Conservation (phyloP, 1,140 invertebrate species). For the Drosophila truncata region DNA sequence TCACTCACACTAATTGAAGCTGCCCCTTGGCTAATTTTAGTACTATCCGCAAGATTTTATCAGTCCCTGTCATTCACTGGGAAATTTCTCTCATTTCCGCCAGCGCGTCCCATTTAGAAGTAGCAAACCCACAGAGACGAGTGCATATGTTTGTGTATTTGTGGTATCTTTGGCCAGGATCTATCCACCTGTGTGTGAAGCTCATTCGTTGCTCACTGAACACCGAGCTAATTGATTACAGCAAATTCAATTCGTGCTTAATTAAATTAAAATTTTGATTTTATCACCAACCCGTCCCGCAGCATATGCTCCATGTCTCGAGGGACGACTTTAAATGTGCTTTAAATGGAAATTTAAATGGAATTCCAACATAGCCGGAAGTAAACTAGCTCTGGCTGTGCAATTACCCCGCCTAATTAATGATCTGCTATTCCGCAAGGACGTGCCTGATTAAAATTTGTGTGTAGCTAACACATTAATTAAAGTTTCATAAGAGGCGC, state of each 20-base stretch:
- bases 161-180: conserved; percentile 18
- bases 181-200: conserved; percentile 42
- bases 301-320: conserved; percentile 36
- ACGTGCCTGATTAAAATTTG: conserved; percentile 47
- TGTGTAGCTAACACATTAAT: conserved; percentile 58
- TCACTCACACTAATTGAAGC: conserved; percentile 30
- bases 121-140: neutral
- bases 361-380: neutral
- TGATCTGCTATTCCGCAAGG: conserved; percentile 26
- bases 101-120: conserved; percentile 15
- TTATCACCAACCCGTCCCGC: conserved; percentile 42
- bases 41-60: conserved; percentile 10
- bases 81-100: conserved; percentile 10
- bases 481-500: conserved; percentile 52
- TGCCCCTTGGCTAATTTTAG: neutral
- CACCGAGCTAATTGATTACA: conserved; percentile 56
- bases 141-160: no score
- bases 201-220: conserved; percentile 45
- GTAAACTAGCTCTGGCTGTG: neutral
- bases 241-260: conserved; percentile 58
- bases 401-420: conserved; percentile 50
- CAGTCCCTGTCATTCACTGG: conserved; percentile 8
- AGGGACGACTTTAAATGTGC: conserved; percentile 3
- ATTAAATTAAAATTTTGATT: conserved; percentile 68
- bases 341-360: conserved; percentile 31